Conservation (phyloP, 2,113 vertebrate species). For the Phoenicopterus ruber region DNA sequence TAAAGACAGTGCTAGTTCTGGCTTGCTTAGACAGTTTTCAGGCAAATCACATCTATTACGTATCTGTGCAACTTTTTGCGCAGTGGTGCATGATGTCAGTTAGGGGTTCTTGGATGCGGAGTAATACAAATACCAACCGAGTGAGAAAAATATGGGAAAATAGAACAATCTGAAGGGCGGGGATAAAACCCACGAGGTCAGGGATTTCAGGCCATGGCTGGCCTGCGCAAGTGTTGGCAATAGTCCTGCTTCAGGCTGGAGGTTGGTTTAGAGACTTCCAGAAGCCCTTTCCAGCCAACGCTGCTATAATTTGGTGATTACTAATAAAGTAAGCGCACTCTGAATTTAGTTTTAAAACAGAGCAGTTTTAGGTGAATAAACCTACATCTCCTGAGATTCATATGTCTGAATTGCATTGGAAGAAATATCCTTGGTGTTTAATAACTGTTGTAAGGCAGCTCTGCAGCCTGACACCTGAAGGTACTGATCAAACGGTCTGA, state of each 20-base stretch:
- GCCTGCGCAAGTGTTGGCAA: not conserved
- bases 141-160: not conserved
- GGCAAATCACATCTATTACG: not conserved
- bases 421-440: not conserved
- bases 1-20: not conserved
- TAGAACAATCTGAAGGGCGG: not conserved
- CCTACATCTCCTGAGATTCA: not conserved
- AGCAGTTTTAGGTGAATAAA: not conserved
- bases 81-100: not conserved
- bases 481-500: not conserved
- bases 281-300: not conserved
- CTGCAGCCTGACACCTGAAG: not conserved
- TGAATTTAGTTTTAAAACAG: not conserved
- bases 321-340: not conserved
- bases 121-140: not conserved
- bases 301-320: not conserved
- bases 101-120: not conserved
- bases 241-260: not conserved
- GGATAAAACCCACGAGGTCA: not conserved
- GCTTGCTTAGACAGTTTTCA: not conserved
- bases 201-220: not conserved
- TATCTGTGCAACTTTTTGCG: not conserved
- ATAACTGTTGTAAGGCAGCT: not conserved
- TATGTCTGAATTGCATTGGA: not conserved
- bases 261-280: not conserved